Base-by-base conservation (phyloP, 2,888 invertebrate species). In the Drosophila algonquin region DNA sequence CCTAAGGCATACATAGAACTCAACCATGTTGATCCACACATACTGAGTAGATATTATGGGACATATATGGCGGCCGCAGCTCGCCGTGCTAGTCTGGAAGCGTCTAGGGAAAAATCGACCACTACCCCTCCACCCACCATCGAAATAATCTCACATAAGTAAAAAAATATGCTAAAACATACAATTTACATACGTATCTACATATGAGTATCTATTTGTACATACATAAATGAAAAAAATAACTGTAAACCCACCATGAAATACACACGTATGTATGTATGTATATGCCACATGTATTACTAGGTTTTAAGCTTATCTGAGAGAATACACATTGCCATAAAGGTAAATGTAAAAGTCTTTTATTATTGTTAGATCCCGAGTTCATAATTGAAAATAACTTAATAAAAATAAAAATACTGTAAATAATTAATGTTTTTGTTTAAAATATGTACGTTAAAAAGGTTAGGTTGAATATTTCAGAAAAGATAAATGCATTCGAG, bases 51-150 rank as follows among this genome's bases (percentile, higher is more conserved):
- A 16, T 92, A 92, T 64, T 92, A 92, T 55, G 92, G 91, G 3
- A 90, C 91, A 3, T 92, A 91, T 55, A 91, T 92, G 88, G 92
- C 91, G 3, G 92, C 91, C 18, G 91, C 91, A 9, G 84, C 81
- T 1, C 72, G 87, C 8, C 76, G 75, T 8, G 89, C 79, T 1
- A 73, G 21, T 18, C 40, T 87, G 1, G 87, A 83, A 53, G 63
- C 75, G 6, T 63, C 88, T 1, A 64, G 69, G 32, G 47, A 56
- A 8, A 74, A 71, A 52, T 53, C 68, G 8, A 18, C 35, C 2
- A 64, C 69, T 32, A 53, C 54, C 10, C 69, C 70, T n/a, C 55
- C 73, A n/a, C 60, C 80, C n/a, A 61, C 77, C 21, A 68, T 55
- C 12, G 73, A 88, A 73, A 44, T 83, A 52, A 61, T 80, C 57